Conservation (phyloP, 2,888 invertebrate species). For the Ctena decussata region DNA sequence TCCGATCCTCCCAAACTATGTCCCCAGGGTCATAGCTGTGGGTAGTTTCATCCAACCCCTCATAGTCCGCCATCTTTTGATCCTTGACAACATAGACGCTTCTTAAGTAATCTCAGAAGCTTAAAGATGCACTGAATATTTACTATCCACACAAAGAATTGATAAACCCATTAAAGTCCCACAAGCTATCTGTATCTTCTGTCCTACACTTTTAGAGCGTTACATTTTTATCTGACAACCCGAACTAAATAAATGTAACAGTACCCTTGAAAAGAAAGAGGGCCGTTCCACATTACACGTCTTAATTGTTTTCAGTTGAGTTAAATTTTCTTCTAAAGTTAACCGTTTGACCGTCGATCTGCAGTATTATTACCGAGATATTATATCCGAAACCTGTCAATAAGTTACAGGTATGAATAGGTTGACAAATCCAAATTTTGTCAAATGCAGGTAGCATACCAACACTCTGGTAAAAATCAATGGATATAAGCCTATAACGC, state of each 20-base stretch:
- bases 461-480: too few relatives aligned
- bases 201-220: neutral
- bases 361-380: conserved; percentile 1
- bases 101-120: neutral
- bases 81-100: conserved; percentile 1
- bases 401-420: conserved; percentile 6
- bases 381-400: neutral
- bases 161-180: neutral
- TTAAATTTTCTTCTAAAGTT: too few relatives aligned
- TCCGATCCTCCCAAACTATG: conserved; percentile 75
- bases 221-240: neutral
- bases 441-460: neutral
- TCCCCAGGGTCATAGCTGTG: conserved; percentile 13
- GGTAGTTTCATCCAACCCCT: neutral
- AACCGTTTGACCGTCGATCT: neutral
- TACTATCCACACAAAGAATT: neutral
- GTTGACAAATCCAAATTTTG: conserved; percentile 9
- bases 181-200: neutral
- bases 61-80: neutral
- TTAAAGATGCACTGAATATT: neutral
- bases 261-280: neutral
- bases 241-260: neutral
- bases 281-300: neutral
- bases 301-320: too few relatives aligned
- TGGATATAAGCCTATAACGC: too few relatives aligned